These are phyloP conservation scores for Sarotherodon lohbergeri DNA, from an alignment of 2,113 vertebrate species.

Conservation along the genomic window DNA sequence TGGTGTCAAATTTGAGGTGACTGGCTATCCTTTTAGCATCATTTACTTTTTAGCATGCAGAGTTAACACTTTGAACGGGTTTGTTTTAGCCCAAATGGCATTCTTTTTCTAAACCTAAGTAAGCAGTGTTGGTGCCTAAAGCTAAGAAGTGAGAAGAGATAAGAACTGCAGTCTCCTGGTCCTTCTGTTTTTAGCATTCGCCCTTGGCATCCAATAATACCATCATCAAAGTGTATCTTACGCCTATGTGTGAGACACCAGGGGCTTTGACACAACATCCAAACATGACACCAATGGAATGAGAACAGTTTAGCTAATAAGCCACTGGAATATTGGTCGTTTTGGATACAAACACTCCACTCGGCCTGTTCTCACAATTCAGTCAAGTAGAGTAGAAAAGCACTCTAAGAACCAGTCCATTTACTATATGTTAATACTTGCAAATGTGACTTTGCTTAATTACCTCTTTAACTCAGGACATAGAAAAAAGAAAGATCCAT, in stretches of 20 bases:
- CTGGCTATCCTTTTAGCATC: not conserved
- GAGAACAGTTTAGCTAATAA: not conserved
- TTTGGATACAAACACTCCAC: accelerated
- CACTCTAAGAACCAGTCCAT: not conserved
- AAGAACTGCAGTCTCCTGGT: not conserved
- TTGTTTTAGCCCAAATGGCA: not conserved
- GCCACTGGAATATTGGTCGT: not conserved
- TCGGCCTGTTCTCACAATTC: not conserved
- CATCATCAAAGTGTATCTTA: not conserved
- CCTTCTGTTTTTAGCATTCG: not conserved
- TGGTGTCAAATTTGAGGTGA: not conserved
- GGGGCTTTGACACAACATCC: not conserved
- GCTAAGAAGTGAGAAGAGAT: not conserved
- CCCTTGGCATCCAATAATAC: not conserved
- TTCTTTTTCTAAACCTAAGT: not conserved
- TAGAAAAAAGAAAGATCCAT: not conserved
- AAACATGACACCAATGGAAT: not conserved
- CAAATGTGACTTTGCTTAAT: not conserved
- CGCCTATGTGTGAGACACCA: not conserved
- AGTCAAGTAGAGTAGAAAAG: not conserved
- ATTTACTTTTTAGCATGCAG: not conserved
- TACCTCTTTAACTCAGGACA: not conserved
- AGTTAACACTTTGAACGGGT: not conserved
- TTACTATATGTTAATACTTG: not conserved
- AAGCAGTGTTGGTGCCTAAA: not conserved